Percentiles rank a stretch among this genome's conserved stretches.
These are phyloP conservation scores for Sphinx pinastri DNA, from an alignment of 2,888 invertebrate genomes.

Conservation along the genomic window DNA sequence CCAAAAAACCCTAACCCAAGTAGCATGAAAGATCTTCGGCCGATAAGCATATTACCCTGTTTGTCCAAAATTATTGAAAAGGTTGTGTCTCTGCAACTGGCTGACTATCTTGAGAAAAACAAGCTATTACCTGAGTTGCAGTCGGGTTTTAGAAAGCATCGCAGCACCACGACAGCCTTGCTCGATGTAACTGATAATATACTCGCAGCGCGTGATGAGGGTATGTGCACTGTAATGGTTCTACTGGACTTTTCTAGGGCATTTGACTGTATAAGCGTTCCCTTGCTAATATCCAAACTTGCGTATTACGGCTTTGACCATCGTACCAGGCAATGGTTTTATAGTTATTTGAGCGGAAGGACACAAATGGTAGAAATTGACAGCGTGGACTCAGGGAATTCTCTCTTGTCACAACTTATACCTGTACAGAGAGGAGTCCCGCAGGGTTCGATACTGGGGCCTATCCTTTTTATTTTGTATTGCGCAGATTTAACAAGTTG, in stretches of 20 bases:
- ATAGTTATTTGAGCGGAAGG: neutral
- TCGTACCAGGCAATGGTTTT: neutral
- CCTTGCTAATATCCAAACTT: neutral
- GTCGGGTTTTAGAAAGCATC: neutral
- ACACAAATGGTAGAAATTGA: neutral
- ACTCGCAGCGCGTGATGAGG: neutral
- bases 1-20: neutral
- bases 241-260: neutral
- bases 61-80: neutral
- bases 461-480: neutral
- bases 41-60: neutral
- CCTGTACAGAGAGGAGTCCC: neutral
- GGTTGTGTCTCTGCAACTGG: neutral
- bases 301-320: neutral
- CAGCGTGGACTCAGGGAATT: neutral
- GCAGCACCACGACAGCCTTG: neutral
- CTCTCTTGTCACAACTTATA: neutral
- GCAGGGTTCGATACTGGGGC: neutral
- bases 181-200: neutral
- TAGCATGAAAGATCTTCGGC: neutral
- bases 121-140: neutral
- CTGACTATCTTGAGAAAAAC: neutral
- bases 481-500: neutral
- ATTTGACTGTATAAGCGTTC: neutral
- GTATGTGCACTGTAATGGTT: neutral